phyloP scores from a whole-genome alignment of 1,140 invertebrate species.

The Tyrophagus putrescentiae region DNA sequence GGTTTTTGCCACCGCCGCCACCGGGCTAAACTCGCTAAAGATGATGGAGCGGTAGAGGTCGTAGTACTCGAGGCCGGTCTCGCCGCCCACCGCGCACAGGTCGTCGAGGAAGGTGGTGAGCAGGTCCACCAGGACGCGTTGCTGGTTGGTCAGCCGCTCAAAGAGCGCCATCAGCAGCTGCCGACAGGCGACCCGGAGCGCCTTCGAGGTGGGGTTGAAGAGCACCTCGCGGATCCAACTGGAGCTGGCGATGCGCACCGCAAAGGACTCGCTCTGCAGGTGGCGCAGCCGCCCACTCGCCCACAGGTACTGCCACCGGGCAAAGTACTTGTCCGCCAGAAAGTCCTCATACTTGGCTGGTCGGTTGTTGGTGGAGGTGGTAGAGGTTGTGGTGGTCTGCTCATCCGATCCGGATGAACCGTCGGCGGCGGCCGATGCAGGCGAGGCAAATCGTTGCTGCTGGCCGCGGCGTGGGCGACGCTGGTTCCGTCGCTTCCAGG shows the following conservation, averaged over 20 bases:
- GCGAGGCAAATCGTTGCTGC: not conserved
- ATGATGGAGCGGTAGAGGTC: slow-evolving; percentile 1
- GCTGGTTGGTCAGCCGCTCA: slow-evolving; percentile 30
- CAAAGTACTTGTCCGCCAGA: slow-evolving; percentile 59
- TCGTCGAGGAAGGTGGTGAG: slow-evolving; percentile 74
- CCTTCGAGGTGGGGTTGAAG: slow-evolving; percentile 73
- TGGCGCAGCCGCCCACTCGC: not conserved
- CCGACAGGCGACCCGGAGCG: slow-evolving; percentile 72
- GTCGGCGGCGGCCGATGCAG: no score
- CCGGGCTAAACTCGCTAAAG: slow-evolving; percentile 4
- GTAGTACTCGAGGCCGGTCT: slow-evolving; percentile 10
- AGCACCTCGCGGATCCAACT: slow-evolving; percentile 76
- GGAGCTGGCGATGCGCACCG: slow-evolving; percentile 40
- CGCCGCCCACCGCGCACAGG: slow-evolving; percentile 66
- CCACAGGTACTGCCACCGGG: slow-evolving; percentile 36
- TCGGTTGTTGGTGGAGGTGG: no score
- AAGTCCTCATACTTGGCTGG: slow-evolving; percentile 34
- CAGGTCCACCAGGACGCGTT: slow-evolving; percentile 53
- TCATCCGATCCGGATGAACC: no score
- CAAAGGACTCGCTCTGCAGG: not conserved
- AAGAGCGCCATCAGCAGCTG: slow-evolving; percentile 70
- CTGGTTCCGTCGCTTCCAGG: slow-evolving; percentile 45
- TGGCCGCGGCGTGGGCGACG: slow-evolving; percentile 22
- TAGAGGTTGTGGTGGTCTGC: no score
- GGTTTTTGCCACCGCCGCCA: no score